Evolutionary conservation across 2,113 vertebrate species (phyloP), one percentile per base, ranked within the genome.

Genomic region (Oncorhynchus clarkii): DNA sequence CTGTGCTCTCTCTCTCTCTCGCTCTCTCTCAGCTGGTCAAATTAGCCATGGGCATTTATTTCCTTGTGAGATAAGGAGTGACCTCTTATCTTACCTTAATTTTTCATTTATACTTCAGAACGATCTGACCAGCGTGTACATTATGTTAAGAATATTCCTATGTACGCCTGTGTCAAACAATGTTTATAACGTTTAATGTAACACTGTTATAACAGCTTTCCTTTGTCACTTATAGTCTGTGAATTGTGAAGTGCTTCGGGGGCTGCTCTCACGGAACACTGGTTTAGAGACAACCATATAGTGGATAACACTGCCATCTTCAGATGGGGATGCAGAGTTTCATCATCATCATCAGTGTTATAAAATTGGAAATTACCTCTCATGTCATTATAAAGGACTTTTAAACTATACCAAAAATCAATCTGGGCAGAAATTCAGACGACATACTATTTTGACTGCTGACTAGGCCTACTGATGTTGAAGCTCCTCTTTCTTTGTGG

Each of bases 401-500:
- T 62, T 11, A 11, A 62, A 22, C n/a, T 22, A 22, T 62, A 62
- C 6, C n/a, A 22, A 62, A 62, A 22, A 62, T 62, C n/a, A 5
- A 62, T 22, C n/a, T 62, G 16, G 5, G n/a, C n/a, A 8, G 2
- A 24, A 22, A 22, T 62, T 29, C 14, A 29, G 2, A 29, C n/a
- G 6, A 27, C 1, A 26, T 27, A 14, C 13, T 16, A 31, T 31
- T 27, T 65, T 26, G 39, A 45, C 39, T 45, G 39, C 16, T 54
- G 5, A 18, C 13, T 16, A 29, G n/a, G n/a, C 12, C 26, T 8
- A 16, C 26, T 22, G 26, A 29, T 26, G 24, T 22, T 34, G 27
- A 76, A 54, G 51, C 51, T 5, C 51, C 51, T 54, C 16, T 54
- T 68, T 68, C 67, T 68, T 68, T 68, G 67, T 68, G 67, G 67